Evolutionary conservation across 2,797 vertebrate genomes (phyloP).

Genomic region (Melanogrammus aeglefinus): DNA sequence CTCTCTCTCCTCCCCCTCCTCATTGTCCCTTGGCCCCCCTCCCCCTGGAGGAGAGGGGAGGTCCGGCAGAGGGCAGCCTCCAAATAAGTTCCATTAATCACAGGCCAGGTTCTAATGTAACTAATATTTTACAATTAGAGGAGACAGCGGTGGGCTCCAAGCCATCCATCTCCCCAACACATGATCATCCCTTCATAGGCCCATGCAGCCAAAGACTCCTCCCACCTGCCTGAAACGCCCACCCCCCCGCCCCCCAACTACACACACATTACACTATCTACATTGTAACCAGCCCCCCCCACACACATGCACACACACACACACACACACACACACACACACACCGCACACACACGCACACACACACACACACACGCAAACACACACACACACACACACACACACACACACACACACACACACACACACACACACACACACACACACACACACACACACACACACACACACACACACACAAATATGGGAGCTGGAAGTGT

Average conservation of each 20-base stretch:
- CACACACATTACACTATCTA: conserved; percentile 17
- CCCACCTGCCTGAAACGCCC: conserved; percentile 36
- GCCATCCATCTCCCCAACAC: conserved; percentile 96
- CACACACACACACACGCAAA: neutral
- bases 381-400: neutral
- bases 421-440: conserved; percentile 13
- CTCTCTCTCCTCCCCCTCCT: conserved; percentile 17
- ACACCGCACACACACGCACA: neutral
- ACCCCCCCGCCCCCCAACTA: conserved; percentile 3
- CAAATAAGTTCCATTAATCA: conserved; percentile 99
- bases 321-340: neutral
- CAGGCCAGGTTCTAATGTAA: conserved; percentile 99
- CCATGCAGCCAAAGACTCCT: conserved; percentile 79
- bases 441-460: neutral
- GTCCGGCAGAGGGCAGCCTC: conserved; percentile 84
- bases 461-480: neutral
- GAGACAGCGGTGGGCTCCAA: conserved; percentile 93
- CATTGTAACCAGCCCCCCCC: too few species aligned
- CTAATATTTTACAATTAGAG: conserved; percentile 99
- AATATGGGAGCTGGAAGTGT: neutral
- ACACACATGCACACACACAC: neutral
- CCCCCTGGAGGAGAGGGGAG: conserved; percentile 65
- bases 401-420: too few species aligned
- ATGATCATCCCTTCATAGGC: conserved; percentile 89
- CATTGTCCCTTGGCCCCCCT: conserved; percentile 54